Percentiles rank a stretch among this genome's conserved stretches.
Conservation (phyloP, 2,113 vertebrate species). For the Albula glossodonta region DNA sequence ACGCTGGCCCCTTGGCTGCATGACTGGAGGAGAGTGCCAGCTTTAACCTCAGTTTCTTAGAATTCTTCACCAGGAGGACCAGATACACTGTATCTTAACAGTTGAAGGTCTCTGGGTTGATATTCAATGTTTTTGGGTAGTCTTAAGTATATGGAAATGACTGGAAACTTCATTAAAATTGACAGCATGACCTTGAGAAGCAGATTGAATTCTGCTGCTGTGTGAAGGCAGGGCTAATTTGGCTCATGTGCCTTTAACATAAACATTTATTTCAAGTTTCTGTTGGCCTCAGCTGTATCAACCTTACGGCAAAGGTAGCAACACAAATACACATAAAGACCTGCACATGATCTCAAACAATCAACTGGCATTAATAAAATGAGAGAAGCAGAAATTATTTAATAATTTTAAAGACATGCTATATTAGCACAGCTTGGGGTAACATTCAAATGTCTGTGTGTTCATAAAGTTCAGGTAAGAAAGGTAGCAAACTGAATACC, state of each 20-base stretch:
- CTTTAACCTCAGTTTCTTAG: background rate
- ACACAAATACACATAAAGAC: background rate
- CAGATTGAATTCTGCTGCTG: slow-evolving; percentile 3
- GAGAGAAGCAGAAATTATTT: no score
- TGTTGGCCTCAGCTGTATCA: background rate
- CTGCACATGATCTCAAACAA: background rate
- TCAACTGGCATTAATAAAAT: background rate
- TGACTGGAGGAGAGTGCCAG: background rate
- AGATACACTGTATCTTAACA: background rate
- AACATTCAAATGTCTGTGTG: no score
- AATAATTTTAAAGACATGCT: no score
- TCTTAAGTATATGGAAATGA: background rate
- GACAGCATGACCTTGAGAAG: background rate
- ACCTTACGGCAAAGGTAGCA: background rate
- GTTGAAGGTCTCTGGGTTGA: background rate
- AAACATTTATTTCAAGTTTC: background rate
- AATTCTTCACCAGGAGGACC: background rate
- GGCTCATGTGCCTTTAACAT: background rate
- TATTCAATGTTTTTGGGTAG: background rate
- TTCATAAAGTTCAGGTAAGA: no score
- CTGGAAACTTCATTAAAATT: background rate
- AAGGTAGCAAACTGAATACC: no score
- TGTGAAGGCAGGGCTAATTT: slow-evolving; percentile 1
- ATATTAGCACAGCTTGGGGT: no score
- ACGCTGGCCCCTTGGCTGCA: background rate